Evolutionary conservation across 2,113 vertebrate genomes (phyloP).

Genomic region (Oncorhynchus kisutch): DNA sequence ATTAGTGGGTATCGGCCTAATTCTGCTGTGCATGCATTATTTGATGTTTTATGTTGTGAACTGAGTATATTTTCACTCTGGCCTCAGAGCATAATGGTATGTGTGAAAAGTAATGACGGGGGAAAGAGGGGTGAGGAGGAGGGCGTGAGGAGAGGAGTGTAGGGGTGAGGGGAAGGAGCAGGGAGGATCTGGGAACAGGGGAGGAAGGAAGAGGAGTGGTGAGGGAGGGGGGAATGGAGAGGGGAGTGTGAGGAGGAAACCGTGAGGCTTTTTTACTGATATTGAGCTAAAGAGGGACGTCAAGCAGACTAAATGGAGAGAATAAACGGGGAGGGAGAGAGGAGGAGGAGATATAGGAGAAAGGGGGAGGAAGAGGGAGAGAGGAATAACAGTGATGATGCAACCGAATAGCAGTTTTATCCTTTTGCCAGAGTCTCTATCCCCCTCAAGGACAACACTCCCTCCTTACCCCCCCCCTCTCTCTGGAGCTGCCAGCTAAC

Average conservation of each 20-base stretch:
- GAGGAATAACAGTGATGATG: constrained; percentile 59
- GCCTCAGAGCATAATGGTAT: constrained; percentile 55
- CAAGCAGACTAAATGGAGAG: constrained; percentile 45
- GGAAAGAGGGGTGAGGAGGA: background rate
- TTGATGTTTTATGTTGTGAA: too few species aligned
- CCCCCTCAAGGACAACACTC: background rate
- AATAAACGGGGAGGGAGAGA: constrained; percentile 7
- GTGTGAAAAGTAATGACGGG: constrained; percentile 55
- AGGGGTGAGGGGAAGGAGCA: constrained; percentile 5
- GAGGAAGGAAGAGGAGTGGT: constrained; percentile 30
- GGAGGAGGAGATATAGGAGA: constrained; percentile 2
- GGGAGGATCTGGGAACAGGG: constrained; percentile 25
- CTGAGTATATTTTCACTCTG: too few species aligned
- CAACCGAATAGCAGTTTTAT: constrained; percentile 56
- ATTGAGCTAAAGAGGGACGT: constrained; percentile 58
- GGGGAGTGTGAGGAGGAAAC: constrained; percentile 40
- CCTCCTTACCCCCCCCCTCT: background rate
- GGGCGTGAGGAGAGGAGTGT: constrained; percentile 31
- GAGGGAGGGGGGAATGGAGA: constrained; percentile 28
- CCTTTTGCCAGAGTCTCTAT: constrained; percentile 34
- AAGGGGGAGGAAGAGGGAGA: constrained; percentile 39
- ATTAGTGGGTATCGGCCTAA: too few species aligned
- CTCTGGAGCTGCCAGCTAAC: constrained; percentile 45
- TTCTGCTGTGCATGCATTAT: too few species aligned
- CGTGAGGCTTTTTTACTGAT: constrained; percentile 27